A percentile compares a stretch with the other conserved stretches of the same genome.
Conservation (phyloP, 2,888 invertebrate genomes). For the Prosopocoilus inquinatus region DNA sequence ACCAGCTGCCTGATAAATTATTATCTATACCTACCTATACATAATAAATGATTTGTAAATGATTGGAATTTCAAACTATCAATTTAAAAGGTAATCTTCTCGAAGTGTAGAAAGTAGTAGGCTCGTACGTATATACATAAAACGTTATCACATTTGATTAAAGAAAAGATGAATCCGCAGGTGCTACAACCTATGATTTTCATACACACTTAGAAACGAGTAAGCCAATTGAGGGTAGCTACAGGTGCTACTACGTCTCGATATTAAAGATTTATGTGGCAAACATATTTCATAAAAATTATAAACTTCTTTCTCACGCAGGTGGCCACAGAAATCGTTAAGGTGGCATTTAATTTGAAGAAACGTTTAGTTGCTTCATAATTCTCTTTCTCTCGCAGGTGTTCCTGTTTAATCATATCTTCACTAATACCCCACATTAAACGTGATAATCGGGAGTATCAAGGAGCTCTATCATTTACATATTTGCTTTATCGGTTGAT, state of each 20-base stretch:
- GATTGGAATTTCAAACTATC: no score
- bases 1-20: no score
- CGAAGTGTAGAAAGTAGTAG: not conserved
- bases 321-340: constrained; percentile 28
- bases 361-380: constrained; percentile 27
- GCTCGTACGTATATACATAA: no score
- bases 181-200: constrained; percentile 23
- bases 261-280: constrained; percentile 29
- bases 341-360: constrained; percentile 30
- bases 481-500: constrained; percentile 24
- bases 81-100: not conserved
- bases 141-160: not conserved
- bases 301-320: constrained; percentile 29
- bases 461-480: constrained; percentile 27
- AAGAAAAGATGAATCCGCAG: constrained; percentile 23
- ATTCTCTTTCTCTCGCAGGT: constrained; percentile 26
- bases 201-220: constrained; percentile 18
- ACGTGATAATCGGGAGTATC: constrained; percentile 28
- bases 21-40: no score
- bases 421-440: constrained; percentile 23
- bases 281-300: constrained; percentile 30
- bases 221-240: constrained; percentile 13
- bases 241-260: constrained; percentile 27
- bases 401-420: constrained; percentile 26
- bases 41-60: no score